Conservation (phyloP, 2,113 vertebrate species). For the Phaethornis superciliosus region DNA sequence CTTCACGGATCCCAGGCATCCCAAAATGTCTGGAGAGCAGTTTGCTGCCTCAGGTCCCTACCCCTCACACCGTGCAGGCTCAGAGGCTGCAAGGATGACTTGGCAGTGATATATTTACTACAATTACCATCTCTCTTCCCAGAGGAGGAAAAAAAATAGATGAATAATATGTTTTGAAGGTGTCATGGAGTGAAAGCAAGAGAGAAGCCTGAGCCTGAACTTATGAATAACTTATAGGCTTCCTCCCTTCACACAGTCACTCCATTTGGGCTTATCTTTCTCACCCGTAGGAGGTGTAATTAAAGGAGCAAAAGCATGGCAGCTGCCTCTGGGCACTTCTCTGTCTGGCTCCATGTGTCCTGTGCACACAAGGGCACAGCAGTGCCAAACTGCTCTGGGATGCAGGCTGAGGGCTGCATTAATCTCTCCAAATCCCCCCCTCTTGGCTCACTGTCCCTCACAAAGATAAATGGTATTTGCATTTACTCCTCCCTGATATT, state of each 20-base stretch:
- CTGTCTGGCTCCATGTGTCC: not conserved
- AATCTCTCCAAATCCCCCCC: not conserved
- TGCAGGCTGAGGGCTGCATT: fast-evolving
- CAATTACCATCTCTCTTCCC: slow-evolving; percentile 57
- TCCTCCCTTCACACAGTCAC: slow-evolving; percentile 49
- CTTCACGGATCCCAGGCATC: not conserved
- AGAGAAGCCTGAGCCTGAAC: slow-evolving; percentile 57
- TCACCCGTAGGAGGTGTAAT: slow-evolving; percentile 58
- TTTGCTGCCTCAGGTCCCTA: not conserved
- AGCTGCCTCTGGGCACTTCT: not conserved
- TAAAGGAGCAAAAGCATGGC: slow-evolving; percentile 38
- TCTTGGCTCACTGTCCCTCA: fast-evolving
- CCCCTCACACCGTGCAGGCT: not conserved
- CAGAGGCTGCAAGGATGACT: not conserved
- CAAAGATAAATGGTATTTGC: not conserved
- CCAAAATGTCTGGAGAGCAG: not conserved
- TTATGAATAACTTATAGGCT: slow-evolving; percentile 76
- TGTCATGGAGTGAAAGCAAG: slow-evolving; percentile 55
- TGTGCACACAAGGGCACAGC: not conserved
- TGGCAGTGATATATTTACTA: slow-evolving; percentile 64
- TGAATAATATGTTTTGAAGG: slow-evolving; percentile 70
- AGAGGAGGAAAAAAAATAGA: slow-evolving; percentile 37
- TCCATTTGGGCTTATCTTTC: slow-evolving; percentile 70
- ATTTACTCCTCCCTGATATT: fast-evolving
- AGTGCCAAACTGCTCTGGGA: not conserved